A percentile compares a stretch with the other conserved stretches of the same genome.
Conservation (phyloP, 1,140 invertebrate species). For the Nasonia giraulti region DNA sequence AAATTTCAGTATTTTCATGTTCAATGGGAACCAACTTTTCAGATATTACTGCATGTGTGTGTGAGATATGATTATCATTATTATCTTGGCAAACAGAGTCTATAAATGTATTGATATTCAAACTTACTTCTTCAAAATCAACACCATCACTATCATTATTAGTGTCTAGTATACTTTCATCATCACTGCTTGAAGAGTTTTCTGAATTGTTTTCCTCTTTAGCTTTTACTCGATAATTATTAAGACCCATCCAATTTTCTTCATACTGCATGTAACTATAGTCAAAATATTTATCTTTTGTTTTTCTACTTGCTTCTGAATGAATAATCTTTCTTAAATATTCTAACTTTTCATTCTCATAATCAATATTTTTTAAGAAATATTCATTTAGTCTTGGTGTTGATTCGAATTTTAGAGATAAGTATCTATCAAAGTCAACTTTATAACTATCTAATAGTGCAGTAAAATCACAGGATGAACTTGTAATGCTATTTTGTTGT, state of each 20-base stretch:
- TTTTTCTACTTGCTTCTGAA: background rate
- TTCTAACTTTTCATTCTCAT: background rate
- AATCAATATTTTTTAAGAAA: background rate
- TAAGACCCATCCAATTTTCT: background rate
- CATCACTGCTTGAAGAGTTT: background rate
- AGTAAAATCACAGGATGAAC: background rate
- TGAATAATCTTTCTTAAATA: background rate
- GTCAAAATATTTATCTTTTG: background rate
- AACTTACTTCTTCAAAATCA: background rate
- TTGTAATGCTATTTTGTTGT: too few species aligned
- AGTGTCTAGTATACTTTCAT: background rate
- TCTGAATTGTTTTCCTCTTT: background rate
- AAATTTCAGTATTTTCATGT: too few species aligned
- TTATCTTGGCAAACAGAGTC: background rate
- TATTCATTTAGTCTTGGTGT: background rate
- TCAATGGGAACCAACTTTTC: too few species aligned
- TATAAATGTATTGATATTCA: background rate
- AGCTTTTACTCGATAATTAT: background rate
- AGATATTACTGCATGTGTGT: too few species aligned
- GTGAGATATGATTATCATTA: background rate
- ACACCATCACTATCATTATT: background rate
- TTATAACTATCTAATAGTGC: background rate
- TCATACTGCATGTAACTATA: background rate
- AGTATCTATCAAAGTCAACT: background rate
- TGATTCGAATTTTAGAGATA: background rate